Evolutionary conservation across 2,113 vertebrate genomes (phyloP).

Genomic region (Archocentrus centrarchus): DNA sequence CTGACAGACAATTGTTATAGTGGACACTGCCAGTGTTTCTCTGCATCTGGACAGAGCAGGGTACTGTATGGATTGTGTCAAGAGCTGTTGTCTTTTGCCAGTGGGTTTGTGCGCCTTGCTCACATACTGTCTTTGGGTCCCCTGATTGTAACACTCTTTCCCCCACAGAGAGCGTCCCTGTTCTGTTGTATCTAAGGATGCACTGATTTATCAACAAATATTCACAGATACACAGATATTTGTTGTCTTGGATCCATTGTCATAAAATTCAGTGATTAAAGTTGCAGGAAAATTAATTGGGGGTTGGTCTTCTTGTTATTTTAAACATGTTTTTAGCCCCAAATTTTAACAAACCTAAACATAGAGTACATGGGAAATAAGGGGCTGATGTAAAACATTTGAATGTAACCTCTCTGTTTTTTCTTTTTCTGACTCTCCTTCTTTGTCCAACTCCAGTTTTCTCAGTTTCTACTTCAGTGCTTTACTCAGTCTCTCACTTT

Average conservation of each 20-base stretch:
- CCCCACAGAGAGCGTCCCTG: not conserved
- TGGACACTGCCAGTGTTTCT: slow-evolving; percentile 15
- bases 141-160: not conserved
- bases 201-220: too few species aligned
- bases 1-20: not conserved
- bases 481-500: not conserved
- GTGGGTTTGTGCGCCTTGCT: slow-evolving; percentile 41
- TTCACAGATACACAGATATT: not conserved
- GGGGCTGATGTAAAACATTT: not conserved
- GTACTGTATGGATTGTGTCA: slow-evolving; percentile 21
- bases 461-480: not conserved
- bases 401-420: not conserved
- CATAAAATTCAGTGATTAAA: not conserved
- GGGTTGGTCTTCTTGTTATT: not conserved
- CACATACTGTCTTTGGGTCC: not conserved
- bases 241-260: not conserved
- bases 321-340: not conserved
- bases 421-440: not conserved
- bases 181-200: slow-evolving; percentile 12
- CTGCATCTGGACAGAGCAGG: slow-evolving; percentile 31
- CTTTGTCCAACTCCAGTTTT: not conserved
- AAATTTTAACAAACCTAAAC: not conserved
- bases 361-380: not conserved
- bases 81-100: slow-evolving; percentile 45
- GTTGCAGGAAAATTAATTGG: not conserved